Percentiles rank a stretch among this genome's conserved stretches.
phyloP scores from a whole-genome alignment of 1,140 invertebrate species.

The Ceratina australensis region DNA sequence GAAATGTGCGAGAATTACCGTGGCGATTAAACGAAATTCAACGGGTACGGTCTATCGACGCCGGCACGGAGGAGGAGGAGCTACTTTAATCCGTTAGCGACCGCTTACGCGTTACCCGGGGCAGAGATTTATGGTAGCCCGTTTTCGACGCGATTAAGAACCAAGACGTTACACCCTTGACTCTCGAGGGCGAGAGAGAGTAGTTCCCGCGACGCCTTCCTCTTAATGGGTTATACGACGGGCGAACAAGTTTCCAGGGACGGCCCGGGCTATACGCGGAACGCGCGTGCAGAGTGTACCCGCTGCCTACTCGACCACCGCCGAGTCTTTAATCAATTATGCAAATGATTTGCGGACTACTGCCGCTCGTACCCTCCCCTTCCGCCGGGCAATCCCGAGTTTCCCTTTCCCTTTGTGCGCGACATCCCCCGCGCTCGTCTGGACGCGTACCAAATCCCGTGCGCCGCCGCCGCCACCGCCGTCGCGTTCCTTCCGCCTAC shows the following conservation, averaged over 20 bases:
- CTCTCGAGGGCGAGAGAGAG: slow-evolving; percentile 5
- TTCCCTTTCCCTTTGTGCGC: slow-evolving; percentile 46
- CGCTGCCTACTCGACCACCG: slow-evolving; percentile 26
- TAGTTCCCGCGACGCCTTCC: slow-evolving; percentile 25
- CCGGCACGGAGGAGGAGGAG: too few relatives aligned
- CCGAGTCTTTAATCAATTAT: slow-evolving; percentile 79
- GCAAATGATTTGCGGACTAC: slow-evolving; percentile 74
- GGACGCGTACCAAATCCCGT: slow-evolving; percentile 21
- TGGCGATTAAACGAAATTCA: not conserved
- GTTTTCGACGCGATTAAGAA: slow-evolving; percentile 35
- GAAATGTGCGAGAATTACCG: not conserved
- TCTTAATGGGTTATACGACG: slow-evolving; percentile 57
- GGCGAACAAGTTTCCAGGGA: slow-evolving; percentile 10
- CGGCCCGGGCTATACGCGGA: slow-evolving; percentile 4
- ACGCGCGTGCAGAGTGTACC: too few relatives aligned
- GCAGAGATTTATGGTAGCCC: not conserved
- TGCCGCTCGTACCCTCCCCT: slow-evolving; percentile 46
- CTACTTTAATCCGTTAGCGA: not conserved
- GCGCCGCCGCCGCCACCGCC: too few relatives aligned
- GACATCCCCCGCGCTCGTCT: slow-evolving; percentile 29
- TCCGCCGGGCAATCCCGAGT: slow-evolving; percentile 55
- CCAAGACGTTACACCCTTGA: slow-evolving; percentile 6
- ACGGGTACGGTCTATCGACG: not conserved
- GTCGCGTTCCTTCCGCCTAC: not conserved
- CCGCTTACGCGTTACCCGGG: not conserved